Evolutionary conservation across 1,140 invertebrate genomes (phyloP), one percentile per base, ranked within the genome.

Genomic region (Panulirus ornatus): DNA sequence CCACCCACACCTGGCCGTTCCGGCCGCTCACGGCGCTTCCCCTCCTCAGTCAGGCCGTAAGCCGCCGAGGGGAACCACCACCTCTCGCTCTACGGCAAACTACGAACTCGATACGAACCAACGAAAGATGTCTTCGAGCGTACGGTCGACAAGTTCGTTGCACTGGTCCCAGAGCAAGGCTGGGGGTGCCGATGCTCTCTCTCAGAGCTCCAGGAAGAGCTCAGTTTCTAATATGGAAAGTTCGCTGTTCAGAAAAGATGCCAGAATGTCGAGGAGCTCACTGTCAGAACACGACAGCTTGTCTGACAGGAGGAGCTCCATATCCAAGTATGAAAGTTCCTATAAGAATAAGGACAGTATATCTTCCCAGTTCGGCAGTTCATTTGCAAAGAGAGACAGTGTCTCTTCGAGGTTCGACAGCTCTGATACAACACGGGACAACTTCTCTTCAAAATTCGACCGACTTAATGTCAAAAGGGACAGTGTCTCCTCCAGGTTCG

Each of bases 191-290:
- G 58, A 66, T 5, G 5, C 8, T 78, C 27, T 30, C 0, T 40
- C 40, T 47, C 38, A 9, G 2, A 78, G 75, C 1, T 78, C 75
- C 1, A 78, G n/a, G 75, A 44, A 27, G 0, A 78, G 11, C 14
- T 78, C 75, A 44, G 36, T 19, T 58, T 66, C 58, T 27, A 66
- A 27, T 42, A 22, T 51, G 71, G 40, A 75, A 44, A 78, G 75
- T 78, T 78, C 75, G n/a, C 3, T 30, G 42, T 44, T n/a, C 19
- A 78, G n/a, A 27, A 44, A 40, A 78, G 42, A 78, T 22, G n/a
- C 38, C 42, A 78, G 6, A 44, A 9, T 27, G 3, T 78, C 75
- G 27, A 0, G 19, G 3, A 27, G 27, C 30, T 78, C 42, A 0
- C 44, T 27, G 14, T 44, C 27, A 44, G 42, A n/a, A 14, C 11